Conservation (phyloP, 2,113 vertebrate species). For the Proterorhinus semilunaris region DNA sequence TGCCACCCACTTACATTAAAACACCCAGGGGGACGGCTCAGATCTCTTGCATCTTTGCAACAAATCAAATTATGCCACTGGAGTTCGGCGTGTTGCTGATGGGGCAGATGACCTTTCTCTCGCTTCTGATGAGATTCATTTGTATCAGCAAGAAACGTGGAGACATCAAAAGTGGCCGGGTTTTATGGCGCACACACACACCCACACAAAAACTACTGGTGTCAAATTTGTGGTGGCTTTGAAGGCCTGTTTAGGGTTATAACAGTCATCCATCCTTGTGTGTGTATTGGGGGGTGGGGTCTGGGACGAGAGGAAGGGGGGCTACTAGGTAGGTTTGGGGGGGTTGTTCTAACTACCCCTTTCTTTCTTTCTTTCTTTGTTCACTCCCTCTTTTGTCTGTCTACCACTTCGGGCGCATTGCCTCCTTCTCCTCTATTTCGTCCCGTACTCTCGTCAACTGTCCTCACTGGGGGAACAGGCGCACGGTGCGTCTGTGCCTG, state of each 20-base stretch:
- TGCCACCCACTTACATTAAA: conserved; percentile 16
- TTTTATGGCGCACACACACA: not conserved
- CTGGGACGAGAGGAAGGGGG: conserved; percentile 27
- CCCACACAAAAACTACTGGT: not conserved
- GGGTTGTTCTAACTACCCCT: conserved; percentile 56
- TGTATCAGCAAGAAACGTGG: conserved; percentile 9
- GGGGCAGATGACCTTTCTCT: conserved; percentile 35
- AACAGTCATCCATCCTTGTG: conserved; percentile 53
- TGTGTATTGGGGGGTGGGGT: conserved; percentile 38
- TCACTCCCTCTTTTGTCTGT: conserved; percentile 69
- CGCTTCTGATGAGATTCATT: not conserved
- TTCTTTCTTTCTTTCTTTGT: conserved; percentile 66
- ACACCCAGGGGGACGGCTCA: conserved; percentile 4
- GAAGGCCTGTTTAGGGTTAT: conserved; percentile 65
- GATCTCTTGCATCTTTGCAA: conserved; percentile 13
- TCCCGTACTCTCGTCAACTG: conserved; percentile 4
- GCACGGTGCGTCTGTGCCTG: not conserved
- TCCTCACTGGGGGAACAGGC: not conserved
- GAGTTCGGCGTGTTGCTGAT: conserved; percentile 21
- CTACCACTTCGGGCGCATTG: conserved; percentile 55
- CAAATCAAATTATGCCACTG: conserved; percentile 54
- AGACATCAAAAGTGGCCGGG: not conserved
- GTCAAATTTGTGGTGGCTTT: conserved; percentile 44
- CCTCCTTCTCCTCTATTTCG: conserved; percentile 36
- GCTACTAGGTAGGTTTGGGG: not conserved